Base-by-base conservation (phyloP, 1,140 invertebrate species). In the Spodoptera litura region DNA sequence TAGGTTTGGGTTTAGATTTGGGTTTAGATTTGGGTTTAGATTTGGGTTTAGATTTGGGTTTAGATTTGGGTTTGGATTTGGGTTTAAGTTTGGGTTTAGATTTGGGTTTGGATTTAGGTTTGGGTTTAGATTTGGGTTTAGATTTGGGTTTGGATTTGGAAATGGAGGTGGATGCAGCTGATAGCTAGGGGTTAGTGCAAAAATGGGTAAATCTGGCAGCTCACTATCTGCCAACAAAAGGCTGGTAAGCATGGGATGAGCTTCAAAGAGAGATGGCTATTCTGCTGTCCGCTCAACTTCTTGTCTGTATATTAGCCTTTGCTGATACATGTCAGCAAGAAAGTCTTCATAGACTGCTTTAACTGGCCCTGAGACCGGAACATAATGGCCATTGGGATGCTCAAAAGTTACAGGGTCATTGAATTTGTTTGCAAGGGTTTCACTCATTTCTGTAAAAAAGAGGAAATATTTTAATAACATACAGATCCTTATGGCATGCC, bases 371-470 rank as follows among this genome's bases (percentile, higher is more conserved):
- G 96, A 96, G 11, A 97, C 96, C 12, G 98, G 97, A 11, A 98
- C 95, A 93, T 97, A 98, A 89, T 98, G 98, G 3, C 98, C 98
- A 31, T 98, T 98, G 59, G 96, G 94, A 89, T 98, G 98, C 79
- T 95, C 94, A 1, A 97, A 83, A 10, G 96, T 94, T 10, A 95
- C 92, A n/a, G 96, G 96, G 78, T 96, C 95, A 59, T 95, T 88
- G 90, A 98, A 98, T 84, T 96, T 89, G 75, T 96, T 91, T 12
- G 96, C 95, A 53, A 98, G 92, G 4, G 96, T 95, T 94, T 97
- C 95, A 92, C 97, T 96, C 96, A 97, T 97, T 88, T 96, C 97
- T 97, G 87, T 58, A 95, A 64, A 75, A 75, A 64, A 95, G 85
- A 89, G 93, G 84, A 70, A 74, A 78, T 80, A 81, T 55, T 20